A percentile compares a stretch with the other conserved stretches of the same genome.
Evolutionary conservation across 2,113 vertebrate species (phyloP).

Genomic region (Tor tambroides): DNA sequence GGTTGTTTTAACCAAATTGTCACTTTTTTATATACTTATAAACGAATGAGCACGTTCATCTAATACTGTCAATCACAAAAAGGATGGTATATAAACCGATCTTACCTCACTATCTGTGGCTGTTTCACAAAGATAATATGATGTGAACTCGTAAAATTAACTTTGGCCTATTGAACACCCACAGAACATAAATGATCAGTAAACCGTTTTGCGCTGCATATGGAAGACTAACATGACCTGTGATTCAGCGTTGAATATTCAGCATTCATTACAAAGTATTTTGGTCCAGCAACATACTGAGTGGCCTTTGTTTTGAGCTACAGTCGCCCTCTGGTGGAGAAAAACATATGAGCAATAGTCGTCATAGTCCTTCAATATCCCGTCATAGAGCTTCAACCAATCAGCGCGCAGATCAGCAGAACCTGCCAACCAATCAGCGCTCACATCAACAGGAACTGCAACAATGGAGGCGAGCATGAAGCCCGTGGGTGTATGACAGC

Average conservation of each 20-base stretch:
- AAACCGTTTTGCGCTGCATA: not conserved
- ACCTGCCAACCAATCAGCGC: conserved; percentile 16
- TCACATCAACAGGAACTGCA: conserved; percentile 26
- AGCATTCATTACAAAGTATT: not conserved
- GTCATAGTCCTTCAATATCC: not conserved
- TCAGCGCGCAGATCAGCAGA: not conserved
- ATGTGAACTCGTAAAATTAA: not conserved
- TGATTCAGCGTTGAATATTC: not conserved
- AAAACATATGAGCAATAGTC: not conserved
- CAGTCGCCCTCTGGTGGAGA: conserved; percentile 27
- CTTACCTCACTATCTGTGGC: not conserved
- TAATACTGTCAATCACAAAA: not conserved
- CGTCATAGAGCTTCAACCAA: conserved; percentile 9
- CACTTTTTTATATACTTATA: not conserved
- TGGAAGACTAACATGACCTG: not conserved
- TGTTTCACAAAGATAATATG: not conserved
- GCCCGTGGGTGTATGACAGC: conserved; percentile 32
- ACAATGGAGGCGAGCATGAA: conserved; percentile 38
- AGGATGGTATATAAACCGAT: not conserved
- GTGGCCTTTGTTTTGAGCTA: not conserved
- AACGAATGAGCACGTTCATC: not conserved
- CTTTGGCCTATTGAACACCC: not conserved
- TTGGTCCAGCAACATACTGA: not conserved
- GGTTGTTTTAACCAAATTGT: not conserved
- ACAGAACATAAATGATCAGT: not conserved